Percentiles rank a stretch among this genome's conserved stretches.
phyloP scores from a whole-genome alignment of 2,888 invertebrate genomes.

The Phrixothrix hirtus region DNA sequence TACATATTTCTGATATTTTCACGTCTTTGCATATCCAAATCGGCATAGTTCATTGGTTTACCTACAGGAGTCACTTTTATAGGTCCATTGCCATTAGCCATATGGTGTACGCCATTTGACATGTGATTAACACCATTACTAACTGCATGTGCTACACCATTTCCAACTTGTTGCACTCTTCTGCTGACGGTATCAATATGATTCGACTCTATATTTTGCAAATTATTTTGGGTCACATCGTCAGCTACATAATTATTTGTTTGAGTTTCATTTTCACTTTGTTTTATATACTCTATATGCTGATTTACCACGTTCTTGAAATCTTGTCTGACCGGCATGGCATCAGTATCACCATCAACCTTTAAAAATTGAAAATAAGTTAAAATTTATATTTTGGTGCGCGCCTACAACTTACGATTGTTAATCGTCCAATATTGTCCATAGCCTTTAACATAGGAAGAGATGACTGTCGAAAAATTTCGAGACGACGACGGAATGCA shows the following conservation, averaged over 20 bases:
- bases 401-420: constrained; percentile 70
- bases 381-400: no score
- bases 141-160: constrained; percentile 38
- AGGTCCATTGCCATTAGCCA: constrained; percentile 40
- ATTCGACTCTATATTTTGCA: constrained; percentile 38
- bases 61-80: constrained; percentile 42
- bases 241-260: constrained; percentile 40
- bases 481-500: constrained; percentile 80
- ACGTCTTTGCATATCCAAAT: constrained; percentile 39
- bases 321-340: constrained; percentile 74
- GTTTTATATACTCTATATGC: constrained; percentile 67
- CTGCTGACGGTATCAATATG: constrained; percentile 52
- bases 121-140: constrained; percentile 48
- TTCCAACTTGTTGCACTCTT: constrained; percentile 41
- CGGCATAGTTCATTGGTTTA: constrained; percentile 48
- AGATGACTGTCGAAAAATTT: constrained; percentile 84
- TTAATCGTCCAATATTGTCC: constrained; percentile 79
- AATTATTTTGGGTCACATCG: constrained; percentile 16
- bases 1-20: constrained; percentile 46
- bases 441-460: constrained; percentile 86
- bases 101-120: constrained; percentile 57
- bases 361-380: no score
- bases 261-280: constrained; percentile 20
- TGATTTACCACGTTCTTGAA: constrained; percentile 72
- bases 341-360: constrained; percentile 88